A percentile compares a stretch with the other conserved stretches of the same genome.
phyloP scores from a whole-genome alignment of 2,797 vertebrate species.

The Poeciliopsis gracilis region DNA sequence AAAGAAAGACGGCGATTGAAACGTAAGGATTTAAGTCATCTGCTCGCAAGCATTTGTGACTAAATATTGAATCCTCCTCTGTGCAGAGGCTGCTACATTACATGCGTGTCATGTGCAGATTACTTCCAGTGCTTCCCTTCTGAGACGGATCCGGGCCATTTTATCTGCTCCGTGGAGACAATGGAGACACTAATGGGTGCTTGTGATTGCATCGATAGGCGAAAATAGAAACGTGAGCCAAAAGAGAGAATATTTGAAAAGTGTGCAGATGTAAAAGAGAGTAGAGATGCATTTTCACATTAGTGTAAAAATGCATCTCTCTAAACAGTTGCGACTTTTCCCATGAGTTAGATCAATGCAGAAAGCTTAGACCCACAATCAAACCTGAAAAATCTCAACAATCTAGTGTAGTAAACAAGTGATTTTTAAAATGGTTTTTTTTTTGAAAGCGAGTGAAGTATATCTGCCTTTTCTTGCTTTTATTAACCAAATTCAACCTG shows the following conservation, averaged over 20 bases:
- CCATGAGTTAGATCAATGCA: background rate
- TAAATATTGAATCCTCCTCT: slow-evolving; percentile 69
- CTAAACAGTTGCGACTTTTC: background rate
- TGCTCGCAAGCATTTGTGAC: slow-evolving; percentile 56
- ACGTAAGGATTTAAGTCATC: slow-evolving; percentile 32
- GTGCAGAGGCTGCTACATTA: slow-evolving; percentile 54
- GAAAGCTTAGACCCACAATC: background rate
- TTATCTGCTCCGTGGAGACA: slow-evolving; percentile 58
- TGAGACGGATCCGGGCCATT: slow-evolving; percentile 61
- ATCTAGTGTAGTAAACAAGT: background rate
- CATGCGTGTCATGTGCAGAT: slow-evolving; percentile 60
- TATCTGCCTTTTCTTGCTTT: slow-evolving; percentile 62
- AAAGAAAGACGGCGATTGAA: slow-evolving; percentile 39
- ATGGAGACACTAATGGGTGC: slow-evolving; percentile 65
- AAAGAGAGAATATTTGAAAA: slow-evolving; percentile 57
- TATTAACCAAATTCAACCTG: slow-evolving; percentile 67
- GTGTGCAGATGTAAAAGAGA: slow-evolving; percentile 68
- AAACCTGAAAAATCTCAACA: background rate
- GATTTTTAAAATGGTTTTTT: background rate
- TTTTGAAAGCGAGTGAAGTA: background rate
- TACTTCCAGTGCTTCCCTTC: slow-evolving; percentile 60
- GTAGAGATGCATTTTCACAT: slow-evolving; percentile 46
- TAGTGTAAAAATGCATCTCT: slow-evolving; percentile 25
- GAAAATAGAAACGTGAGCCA: slow-evolving; percentile 77
- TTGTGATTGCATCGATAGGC: slow-evolving; percentile 63